Percentiles rank a stretch among this genome's conserved stretches.
phyloP scores from a whole-genome alignment of 2,113 vertebrate species.

The Bagarius yarrelli region DNA sequence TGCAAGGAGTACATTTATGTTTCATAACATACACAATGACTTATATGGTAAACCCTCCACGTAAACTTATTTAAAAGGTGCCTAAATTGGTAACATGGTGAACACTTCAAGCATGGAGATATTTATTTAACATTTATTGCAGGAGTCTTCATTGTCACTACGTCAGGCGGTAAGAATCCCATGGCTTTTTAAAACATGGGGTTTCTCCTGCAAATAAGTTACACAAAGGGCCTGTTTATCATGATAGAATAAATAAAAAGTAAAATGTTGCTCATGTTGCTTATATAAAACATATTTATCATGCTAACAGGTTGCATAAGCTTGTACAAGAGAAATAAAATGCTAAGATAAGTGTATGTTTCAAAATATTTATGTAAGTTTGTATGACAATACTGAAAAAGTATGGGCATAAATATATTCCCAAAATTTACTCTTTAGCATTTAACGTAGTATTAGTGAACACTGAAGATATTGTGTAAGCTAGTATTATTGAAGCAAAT shows the following conservation, averaged over 20 bases:
- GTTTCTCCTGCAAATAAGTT: too few relatives aligned
- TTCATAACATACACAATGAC: background rate
- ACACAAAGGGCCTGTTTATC: too few relatives aligned
- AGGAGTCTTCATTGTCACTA: background rate
- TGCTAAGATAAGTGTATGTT: too few relatives aligned
- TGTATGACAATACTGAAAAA: background rate
- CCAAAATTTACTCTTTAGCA: background rate
- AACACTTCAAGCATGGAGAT: background rate
- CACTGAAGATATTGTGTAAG: too few relatives aligned
- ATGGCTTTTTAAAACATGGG: background rate
- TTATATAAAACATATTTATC: too few relatives aligned
- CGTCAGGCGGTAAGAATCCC: background rate
- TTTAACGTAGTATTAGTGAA: too few relatives aligned
- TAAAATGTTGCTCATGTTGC: too few relatives aligned
- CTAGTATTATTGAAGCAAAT: background rate
- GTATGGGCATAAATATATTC: background rate
- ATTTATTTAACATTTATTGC: background rate
- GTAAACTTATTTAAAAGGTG: background rate
- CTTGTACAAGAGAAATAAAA: too few relatives aligned
- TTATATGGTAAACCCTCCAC: too few relatives aligned
- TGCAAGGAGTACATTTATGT: background rate
- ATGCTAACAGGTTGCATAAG: too few relatives aligned
- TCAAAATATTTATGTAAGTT: too few relatives aligned
- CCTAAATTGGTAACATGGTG: background rate
- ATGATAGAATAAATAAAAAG: too few relatives aligned